Conservation (phyloP, 2,113 vertebrate species). For the Syngnathus scovelli region DNA sequence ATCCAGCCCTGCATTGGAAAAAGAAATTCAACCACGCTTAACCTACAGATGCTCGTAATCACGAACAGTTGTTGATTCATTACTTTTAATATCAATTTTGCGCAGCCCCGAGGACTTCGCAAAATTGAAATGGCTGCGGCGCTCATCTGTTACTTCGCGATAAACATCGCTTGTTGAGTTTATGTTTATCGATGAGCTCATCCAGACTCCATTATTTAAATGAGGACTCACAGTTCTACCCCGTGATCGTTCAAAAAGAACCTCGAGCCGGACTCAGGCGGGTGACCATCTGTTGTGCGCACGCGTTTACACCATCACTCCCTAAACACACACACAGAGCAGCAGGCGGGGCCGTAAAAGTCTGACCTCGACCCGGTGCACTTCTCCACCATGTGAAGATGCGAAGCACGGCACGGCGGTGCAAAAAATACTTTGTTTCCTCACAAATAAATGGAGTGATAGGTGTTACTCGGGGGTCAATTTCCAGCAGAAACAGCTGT, state of each 20-base stretch:
- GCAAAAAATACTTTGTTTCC: conserved; percentile 42
- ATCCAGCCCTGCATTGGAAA: not conserved
- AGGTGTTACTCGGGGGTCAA: conserved; percentile 48
- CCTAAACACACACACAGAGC: conserved; percentile 29
- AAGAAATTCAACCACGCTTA: not conserved
- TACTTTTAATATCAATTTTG: not conserved
- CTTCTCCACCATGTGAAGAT: conserved; percentile 37
- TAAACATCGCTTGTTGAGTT: conserved; percentile 26
- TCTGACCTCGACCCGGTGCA: conserved; percentile 38
- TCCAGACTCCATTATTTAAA: conserved; percentile 34
- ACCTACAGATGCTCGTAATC: not conserved
- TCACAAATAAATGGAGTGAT: conserved; percentile 55
- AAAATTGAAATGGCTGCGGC: not conserved
- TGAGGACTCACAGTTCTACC: not conserved
- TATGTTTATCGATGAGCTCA: conserved; percentile 19
- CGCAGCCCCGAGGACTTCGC: not conserved
- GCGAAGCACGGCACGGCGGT: conserved; percentile 26
- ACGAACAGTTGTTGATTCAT: not conserved
- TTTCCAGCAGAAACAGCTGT: conserved; percentile 43
- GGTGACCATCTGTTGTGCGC: conserved; percentile 25
- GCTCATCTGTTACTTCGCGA: conserved; percentile 18
- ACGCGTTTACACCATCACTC: conserved; percentile 38
- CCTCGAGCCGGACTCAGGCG: not conserved
- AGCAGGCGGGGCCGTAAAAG: conserved; percentile 38
- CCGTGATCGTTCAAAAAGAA: not conserved